These are phyloP conservation scores for Heliconius hermathena DNA, from an alignment of 1,140 invertebrate species.

Conservation along the genomic window DNA sequence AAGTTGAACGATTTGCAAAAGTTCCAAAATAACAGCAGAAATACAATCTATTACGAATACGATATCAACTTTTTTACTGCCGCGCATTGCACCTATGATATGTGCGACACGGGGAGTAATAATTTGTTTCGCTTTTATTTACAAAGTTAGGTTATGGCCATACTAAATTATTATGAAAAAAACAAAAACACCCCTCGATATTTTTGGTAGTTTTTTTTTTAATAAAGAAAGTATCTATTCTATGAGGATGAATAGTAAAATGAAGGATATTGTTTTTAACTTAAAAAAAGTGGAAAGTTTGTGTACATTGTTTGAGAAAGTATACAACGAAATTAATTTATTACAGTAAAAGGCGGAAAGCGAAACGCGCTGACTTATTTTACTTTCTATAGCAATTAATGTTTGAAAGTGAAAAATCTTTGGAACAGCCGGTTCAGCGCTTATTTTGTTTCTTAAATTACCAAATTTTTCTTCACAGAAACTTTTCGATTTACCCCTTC, in stretches of 20 bases:
- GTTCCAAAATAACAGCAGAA: slow-evolving; percentile 34
- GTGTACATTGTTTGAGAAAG: not conserved
- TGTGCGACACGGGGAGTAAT: slow-evolving; percentile 65
- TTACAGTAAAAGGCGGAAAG: slow-evolving; percentile 46
- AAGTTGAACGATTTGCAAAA: slow-evolving; percentile 11
- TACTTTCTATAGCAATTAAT: slow-evolving; percentile 76
- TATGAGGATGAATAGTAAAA: not conserved
- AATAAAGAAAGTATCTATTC: not conserved
- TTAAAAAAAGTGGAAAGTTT: slow-evolving; percentile 3
- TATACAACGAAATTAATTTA: slow-evolving; percentile 38
- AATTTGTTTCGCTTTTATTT: slow-evolving; percentile 77
- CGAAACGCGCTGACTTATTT: slow-evolving; percentile 73
- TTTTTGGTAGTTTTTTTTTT: slow-evolving; percentile 21
- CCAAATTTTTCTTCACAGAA: slow-evolving; percentile 74
- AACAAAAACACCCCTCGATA: slow-evolving; percentile 35
- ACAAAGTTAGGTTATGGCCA: slow-evolving; percentile 68
- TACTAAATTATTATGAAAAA: slow-evolving; percentile 60
- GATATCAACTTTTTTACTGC: slow-evolving; percentile 70
- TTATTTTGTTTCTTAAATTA: slow-evolving; percentile 75
- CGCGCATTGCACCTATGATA: slow-evolving; percentile 78
- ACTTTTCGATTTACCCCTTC: slow-evolving; percentile 79
- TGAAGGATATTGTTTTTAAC: not conserved
- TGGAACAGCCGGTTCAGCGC: slow-evolving; percentile 58
- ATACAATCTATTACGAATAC: slow-evolving; percentile 60
- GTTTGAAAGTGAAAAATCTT: slow-evolving; percentile 80